A percentile compares a stretch with the other conserved stretches of the same genome.
phyloP scores from a whole-genome alignment of 2,888 invertebrate species.

The Adineta ricciae region DNA sequence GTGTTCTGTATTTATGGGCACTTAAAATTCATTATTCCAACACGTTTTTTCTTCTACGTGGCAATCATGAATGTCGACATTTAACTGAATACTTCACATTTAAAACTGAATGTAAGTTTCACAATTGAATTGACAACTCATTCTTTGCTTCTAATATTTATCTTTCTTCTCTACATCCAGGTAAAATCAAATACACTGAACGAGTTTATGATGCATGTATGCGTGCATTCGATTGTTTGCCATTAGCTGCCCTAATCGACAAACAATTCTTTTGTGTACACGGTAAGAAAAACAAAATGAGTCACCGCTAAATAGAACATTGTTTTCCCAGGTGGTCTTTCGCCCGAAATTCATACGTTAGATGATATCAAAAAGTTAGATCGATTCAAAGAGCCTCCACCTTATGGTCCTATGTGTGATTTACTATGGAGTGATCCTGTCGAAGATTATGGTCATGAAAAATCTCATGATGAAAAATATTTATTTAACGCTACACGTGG shows the following conservation, averaged over 20 bases:
- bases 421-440: conserved; percentile 32
- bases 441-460: conserved; percentile 16
- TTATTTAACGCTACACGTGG: conserved; percentile 26
- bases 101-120: conserved; percentile 26
- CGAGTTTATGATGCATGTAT: conserved; percentile 25
- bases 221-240: conserved; percentile 29
- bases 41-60: conserved; percentile 25
- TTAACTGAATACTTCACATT: conserved; percentile 31
- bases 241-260: conserved; percentile 29
- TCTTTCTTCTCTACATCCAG: not conserved
- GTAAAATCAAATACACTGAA: conserved; percentile 27
- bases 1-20: conserved; percentile 28
- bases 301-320: not conserved
- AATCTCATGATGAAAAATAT: conserved; percentile 23
- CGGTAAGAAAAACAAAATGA: not conserved
- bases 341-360: not conserved
- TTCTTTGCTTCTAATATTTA: not conserved
- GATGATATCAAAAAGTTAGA: conserved; percentile 12
- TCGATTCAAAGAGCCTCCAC: conserved; percentile 30
- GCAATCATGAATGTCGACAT: conserved; percentile 33
- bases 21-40: conserved; percentile 28
- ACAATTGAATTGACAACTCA: not conserved
- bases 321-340: not conserved
- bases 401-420: conserved; percentile 28
- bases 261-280: conserved; percentile 28